phyloP scores from a whole-genome alignment of 2,888 invertebrate genomes.

The Andrena praecox region DNA sequence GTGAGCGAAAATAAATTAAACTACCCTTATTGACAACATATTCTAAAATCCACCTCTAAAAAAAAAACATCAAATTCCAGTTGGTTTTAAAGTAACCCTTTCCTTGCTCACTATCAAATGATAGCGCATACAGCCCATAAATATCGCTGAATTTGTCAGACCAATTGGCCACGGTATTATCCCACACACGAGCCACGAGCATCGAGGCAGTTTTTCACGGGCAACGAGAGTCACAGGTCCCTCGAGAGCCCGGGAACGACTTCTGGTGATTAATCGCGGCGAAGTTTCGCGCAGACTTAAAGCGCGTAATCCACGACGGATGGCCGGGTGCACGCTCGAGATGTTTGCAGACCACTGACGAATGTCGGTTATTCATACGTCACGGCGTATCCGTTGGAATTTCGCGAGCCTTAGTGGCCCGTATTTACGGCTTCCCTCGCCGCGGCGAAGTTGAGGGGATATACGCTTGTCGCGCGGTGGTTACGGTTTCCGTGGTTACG shows the following conservation, averaged over 20 bases:
- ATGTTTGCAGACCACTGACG: slow-evolving; percentile 23
- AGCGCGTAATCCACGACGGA: slow-evolving; percentile 21
- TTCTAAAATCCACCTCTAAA: too few species aligned
- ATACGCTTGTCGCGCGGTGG: neutral
- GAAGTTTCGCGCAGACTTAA: neutral
- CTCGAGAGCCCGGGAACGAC: neutral
- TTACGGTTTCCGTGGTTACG: neutral
- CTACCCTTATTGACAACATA: too few species aligned
- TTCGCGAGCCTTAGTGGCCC: slow-evolving; percentile 1
- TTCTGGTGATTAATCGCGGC: slow-evolving; percentile 10
- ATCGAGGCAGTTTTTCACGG: neutral
- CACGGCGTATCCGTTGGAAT: slow-evolving; percentile 9
- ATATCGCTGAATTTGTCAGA: too few species aligned
- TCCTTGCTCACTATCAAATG: neutral
- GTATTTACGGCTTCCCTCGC: slow-evolving; percentile 11
- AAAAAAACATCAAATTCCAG: too few species aligned
- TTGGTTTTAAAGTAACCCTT: too few species aligned
- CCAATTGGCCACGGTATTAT: slow-evolving; percentile 2
- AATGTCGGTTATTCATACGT: slow-evolving; percentile 27
- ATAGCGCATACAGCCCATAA: too few species aligned
- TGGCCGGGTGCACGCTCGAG: slow-evolving; percentile 11
- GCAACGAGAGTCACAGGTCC: neutral
- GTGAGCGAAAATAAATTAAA: too few species aligned
- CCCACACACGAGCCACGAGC: neutral
- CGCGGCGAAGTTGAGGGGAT: slow-evolving; percentile 14